phyloP scores from a whole-genome alignment of 2,888 invertebrate species.

The Zaprionus obscuricornis region DNA sequence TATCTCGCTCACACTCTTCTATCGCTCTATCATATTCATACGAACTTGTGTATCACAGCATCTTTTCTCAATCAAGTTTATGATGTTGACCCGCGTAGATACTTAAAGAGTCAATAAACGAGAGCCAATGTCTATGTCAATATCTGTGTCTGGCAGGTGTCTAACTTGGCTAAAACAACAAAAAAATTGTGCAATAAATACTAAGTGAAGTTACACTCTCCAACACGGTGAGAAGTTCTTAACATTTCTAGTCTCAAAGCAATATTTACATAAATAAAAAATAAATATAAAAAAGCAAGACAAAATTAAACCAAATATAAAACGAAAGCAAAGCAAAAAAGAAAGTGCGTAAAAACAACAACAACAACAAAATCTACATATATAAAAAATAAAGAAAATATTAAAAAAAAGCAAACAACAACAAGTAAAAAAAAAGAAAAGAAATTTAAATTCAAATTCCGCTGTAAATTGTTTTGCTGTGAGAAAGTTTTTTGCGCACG shows the following conservation, averaged over 20 bases:
- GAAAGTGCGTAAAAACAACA: too few species aligned
- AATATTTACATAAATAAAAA: too few species aligned
- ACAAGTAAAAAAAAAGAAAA: slow-evolving; percentile 23
- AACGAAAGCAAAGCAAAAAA: background rate
- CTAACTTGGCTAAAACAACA: slow-evolving; percentile 28
- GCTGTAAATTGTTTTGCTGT: slow-evolving; percentile 30
- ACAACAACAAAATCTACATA: too few species aligned
- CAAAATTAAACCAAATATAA: slow-evolving; percentile 26
- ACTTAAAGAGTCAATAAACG: slow-evolving; percentile 53
- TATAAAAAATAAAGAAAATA: slow-evolving; percentile 17
- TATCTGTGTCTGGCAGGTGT: slow-evolving; percentile 66
- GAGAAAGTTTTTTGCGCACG: slow-evolving; percentile 57
- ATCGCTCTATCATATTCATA: too few species aligned
- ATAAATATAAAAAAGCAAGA: slow-evolving; percentile 15
- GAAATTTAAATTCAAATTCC: slow-evolving; percentile 17
- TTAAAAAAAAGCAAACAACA: slow-evolving; percentile 12
- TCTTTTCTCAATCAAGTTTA: slow-evolving; percentile 22
- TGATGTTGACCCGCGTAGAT: slow-evolving; percentile 48
- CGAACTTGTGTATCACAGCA: too few species aligned
- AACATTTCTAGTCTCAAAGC: slow-evolving; percentile 5
- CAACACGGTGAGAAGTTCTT: slow-evolving; percentile 6
- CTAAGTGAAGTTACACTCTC: slow-evolving; percentile 41
- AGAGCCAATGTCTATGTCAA: slow-evolving; percentile 11
- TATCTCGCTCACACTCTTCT: too few species aligned
- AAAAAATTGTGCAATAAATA: slow-evolving; percentile 57